Base-by-base conservation (phyloP, 2,797 vertebrate genomes). In the Pangasius macronema region DNA sequence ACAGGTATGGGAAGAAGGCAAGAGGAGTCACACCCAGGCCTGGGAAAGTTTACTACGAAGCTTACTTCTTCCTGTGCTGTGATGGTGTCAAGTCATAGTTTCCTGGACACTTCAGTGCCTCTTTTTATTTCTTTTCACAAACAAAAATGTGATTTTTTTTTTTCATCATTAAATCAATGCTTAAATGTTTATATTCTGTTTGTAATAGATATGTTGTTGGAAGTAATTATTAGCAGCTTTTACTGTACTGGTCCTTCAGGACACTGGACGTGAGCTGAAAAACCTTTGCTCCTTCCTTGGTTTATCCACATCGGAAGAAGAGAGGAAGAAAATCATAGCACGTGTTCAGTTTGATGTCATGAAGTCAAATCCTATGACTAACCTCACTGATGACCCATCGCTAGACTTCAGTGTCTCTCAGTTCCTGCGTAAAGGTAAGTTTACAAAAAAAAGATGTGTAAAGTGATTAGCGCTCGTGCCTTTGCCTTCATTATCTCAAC, bases 341-440 rank as follows among this genome's bases (percentile, higher is more conserved):
- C 90, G 89, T 39, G 95, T 93, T 0, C 94, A 92, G 9, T 98
- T 98, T n/a, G 95, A 96, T 77, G 87, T 88, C 27, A 98, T 98
- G 97, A 96, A 97, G 87, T 85, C 94, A 51, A 97, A 98, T 86
- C 93, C 92, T 18, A 90, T 95, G 93, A 93, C 94, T 73, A 97
- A 97, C 93, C 97, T 94, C 51, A 95, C 88, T 57, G 93, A 92
- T 3, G 0, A 93, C 0, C 39, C 1, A 2, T 0, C 93, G 0
- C 93, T 97, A 95, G 93, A 97, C 89, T 95, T 96, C 0, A 77
- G 89, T 0, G 76, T 96, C 65, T 97, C 95, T 30, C 91, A 95
- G 13, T 99, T 98, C 92, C 96, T 97, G 95, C 95, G 96, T 86
- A 98, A 98, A 95, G 97, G 97, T 98, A 36, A 87, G 68, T 65